Evolutionary conservation across 2,797 vertebrate genomes (phyloP), one percentile per base, ranked within the genome.

Genomic region (Tadarida brasiliensis): DNA sequence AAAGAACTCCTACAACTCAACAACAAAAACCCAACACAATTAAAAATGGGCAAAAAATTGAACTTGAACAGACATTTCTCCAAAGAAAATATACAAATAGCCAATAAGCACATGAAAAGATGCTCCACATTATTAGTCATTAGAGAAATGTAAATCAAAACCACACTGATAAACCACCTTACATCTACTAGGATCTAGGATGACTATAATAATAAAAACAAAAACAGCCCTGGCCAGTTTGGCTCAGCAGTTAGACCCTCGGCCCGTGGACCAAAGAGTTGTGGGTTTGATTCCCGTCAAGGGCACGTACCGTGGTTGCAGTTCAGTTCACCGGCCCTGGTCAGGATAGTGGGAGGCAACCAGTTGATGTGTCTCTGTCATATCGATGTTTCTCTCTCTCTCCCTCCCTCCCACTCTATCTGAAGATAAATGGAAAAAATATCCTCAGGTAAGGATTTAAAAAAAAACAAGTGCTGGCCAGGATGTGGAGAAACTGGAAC

Each of bases 111-210:
- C n/a, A 28, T 54, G 80, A 85, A 78, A 82, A 93, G 47, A 81
- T 39, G 56, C 2, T 87, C 26, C 51, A 71, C 39, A 26, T 73
- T 15, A 90, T 89, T 71, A 61, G 76, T 44, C 47, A 73, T 81
- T 65, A 63, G 28, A 35, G 67, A 93, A 87, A 81, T 81, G 28
- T 22, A 81, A 71, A 87, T 63, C 76, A 92, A 92, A 92, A 67
- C 61, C 61, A 68, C 51, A 54, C 12, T 78, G 11, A 78, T 33
- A 82, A 56, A 59, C 44, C n/a, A 73, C 54, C 82, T 91, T 26
- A 51, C 10, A 30, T 61, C n/a, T 73, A 82, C 19, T 61, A 91
- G n/a, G 44, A 63, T 59, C 19, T 61, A 91, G n/a, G 44, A 63
- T 59, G 39, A 22, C n/a, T 71, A 59, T 30, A 44, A n/a, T 24